Evolutionary conservation across 2,797 vertebrate species (phyloP).

Genomic region (Hippopotamyrus pictus): DNA sequence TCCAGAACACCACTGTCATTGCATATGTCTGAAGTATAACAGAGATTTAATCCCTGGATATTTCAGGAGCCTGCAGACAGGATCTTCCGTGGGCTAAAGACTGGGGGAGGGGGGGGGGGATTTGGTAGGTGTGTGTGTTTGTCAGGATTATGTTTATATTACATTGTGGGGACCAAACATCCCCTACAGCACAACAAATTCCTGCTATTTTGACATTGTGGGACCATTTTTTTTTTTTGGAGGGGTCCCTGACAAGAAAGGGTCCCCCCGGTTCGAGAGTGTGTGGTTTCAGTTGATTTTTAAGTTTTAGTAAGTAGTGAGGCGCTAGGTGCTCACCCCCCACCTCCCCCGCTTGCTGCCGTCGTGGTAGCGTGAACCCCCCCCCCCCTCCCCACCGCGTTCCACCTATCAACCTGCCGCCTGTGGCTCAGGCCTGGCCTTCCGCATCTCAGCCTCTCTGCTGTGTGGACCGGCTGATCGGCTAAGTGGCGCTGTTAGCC

Average conservation of each 20-base stretch:
- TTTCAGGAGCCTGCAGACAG: not conserved
- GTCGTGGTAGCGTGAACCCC: not conserved
- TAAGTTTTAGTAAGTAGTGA: not conserved
- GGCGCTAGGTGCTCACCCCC: not conserved
- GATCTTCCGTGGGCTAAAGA: not conserved
- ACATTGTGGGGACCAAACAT: too few relatives aligned
- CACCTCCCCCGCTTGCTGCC: not conserved
- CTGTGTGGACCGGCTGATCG: not conserved
- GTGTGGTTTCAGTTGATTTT: not conserved
- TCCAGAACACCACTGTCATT: not conserved
- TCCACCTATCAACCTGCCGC: not conserved
- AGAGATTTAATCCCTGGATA: not conserved
- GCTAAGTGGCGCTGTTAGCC: not conserved
- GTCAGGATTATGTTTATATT: not conserved
- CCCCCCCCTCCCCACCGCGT: not conserved
- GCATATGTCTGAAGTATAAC: not conserved
- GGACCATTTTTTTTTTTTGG: too few relatives aligned
- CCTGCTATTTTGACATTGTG: not conserved
- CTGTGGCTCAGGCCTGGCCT: not conserved
- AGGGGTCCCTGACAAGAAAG: too few relatives aligned
- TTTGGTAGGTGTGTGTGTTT: not conserved
- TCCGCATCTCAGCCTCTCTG: not conserved
- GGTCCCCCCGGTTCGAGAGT: not conserved
- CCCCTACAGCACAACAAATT: too few relatives aligned
- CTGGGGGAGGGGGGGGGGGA: not conserved